Evolutionary conservation across 1,140 invertebrate genomes (phyloP), one percentile per base, ranked within the genome.

Genomic region (Drosophila paulistorum): DNA sequence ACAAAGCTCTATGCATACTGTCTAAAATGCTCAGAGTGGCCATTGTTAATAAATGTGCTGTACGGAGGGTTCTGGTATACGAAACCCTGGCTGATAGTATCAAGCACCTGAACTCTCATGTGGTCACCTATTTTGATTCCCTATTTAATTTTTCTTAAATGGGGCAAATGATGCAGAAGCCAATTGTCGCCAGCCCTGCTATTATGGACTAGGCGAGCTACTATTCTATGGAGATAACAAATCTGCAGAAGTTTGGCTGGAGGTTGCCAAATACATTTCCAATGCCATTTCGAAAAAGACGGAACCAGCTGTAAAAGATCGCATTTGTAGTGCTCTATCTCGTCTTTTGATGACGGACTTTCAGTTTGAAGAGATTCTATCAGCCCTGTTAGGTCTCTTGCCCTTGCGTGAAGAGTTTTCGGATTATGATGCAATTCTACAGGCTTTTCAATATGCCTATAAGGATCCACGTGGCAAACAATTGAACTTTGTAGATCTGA

Each of bases 301-400:
- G 2, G 93, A 95, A 76, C 91, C 92, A 0, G 92, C 94, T 39
- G 94, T 94, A 1, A 87, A 95, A 23, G 96, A 97, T 81, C 97
- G 97, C 81, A 95, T 96, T 66, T 96, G 96, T 90, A 96, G 96
- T 65, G 96, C 96, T 17, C 93, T 96, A 41, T 95, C 96, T n/a
- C 93, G 96, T 45, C 93, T 97, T 60, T 96, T 97, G 41, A 92
- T 95, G 10, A 93, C 81, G 17, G 93, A 92, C 68, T 90, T 97
- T 33, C 96, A 96, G 11, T 77, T 97, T 3, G 93, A 94, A 2
- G 94, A 95, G 90, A 95, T 97, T 1, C 93, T 97, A 59, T 95
- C 96, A 9, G 95, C 95, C 23, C 94, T 96, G 54, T 90, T 97
- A 0, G 93, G 94, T 70, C 94, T 95, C 87, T 87, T 97, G 58